These are phyloP conservation scores for Netta rufina DNA, from an alignment of 2,797 vertebrate genomes.

Conservation along the genomic window DNA sequence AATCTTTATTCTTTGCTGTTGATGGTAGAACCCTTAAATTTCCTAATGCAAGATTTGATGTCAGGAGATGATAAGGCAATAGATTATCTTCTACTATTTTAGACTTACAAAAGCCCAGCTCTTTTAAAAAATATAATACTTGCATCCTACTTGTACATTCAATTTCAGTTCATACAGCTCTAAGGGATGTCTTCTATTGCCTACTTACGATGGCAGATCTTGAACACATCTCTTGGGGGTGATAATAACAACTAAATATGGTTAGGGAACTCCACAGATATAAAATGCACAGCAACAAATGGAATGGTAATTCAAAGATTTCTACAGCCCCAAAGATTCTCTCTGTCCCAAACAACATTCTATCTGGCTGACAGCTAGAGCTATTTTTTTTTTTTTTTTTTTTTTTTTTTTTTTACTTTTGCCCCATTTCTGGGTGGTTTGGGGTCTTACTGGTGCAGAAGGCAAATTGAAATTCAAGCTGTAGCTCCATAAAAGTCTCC, in stretches of 20 bases:
- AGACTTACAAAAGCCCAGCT: background rate
- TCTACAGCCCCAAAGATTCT: background rate
- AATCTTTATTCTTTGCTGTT: background rate
- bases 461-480: constrained; percentile 50
- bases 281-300: background rate
- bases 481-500: background rate
- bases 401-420: background rate
- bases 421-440: background rate
- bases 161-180: background rate
- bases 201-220: background rate
- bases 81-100: background rate
- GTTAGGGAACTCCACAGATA: background rate
- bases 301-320: background rate
- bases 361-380: background rate
- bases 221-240: background rate
- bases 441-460: constrained; percentile 6
- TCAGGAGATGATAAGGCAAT: background rate
- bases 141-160: background rate
- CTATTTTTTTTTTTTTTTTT: background rate
- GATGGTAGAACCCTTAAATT: background rate
- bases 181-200: background rate
- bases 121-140: background rate
- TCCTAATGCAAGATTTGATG: background rate
- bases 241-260: background rate
- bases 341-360: background rate